These are phyloP conservation scores for Leuctra nigra DNA, from an alignment of 2,888 invertebrate genomes.

Conservation along the genomic window DNA sequence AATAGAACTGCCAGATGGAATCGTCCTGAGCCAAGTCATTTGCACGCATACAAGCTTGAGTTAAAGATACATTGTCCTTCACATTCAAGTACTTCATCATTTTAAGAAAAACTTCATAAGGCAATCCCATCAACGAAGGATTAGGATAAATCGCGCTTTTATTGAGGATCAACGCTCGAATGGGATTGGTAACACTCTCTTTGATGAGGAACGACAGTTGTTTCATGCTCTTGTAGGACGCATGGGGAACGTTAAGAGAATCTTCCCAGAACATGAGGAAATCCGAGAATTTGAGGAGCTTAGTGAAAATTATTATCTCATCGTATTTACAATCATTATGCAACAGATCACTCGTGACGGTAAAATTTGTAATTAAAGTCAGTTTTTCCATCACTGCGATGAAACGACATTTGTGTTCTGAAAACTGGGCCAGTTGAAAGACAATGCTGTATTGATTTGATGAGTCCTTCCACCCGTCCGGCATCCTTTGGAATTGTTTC, in stretches of 20 bases:
- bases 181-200: background rate
- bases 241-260: background rate
- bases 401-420: background rate
- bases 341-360: background rate
- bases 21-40: background rate
- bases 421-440: background rate
- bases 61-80: background rate
- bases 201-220: background rate
- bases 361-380: background rate
- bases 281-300: too few relatives aligned
- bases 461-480: too few relatives aligned
- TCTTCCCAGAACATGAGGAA: background rate
- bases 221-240: background rate
- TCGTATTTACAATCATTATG: too few relatives aligned
- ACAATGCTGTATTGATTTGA: background rate
- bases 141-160: background rate
- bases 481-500: too few relatives aligned
- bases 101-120: conserved; percentile 2
- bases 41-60: background rate
- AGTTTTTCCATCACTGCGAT: background rate
- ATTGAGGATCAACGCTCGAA: conserved; percentile 1
- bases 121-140: conserved; percentile 2
- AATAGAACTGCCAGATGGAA: background rate
- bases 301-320: too few relatives aligned
- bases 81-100: background rate